Base-by-base conservation (phyloP, 2,113 vertebrate species). In the Cyanistes caeruleus region DNA sequence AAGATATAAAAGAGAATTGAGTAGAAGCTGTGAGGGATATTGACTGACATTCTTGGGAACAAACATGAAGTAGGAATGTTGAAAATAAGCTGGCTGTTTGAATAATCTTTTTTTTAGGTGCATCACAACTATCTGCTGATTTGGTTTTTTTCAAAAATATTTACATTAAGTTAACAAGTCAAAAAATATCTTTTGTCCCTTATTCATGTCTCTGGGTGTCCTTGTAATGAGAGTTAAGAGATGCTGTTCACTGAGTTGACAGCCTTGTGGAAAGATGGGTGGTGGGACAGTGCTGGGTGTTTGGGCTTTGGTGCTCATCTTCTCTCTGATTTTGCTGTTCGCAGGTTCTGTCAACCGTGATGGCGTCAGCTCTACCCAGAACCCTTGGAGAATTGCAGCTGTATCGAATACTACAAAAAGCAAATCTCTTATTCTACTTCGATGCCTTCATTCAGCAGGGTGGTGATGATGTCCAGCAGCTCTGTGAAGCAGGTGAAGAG, bases 361-460 rank as follows among this genome's bases (percentile, higher is more conserved):
- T 99, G 99, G 99, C 99, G 56, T 97, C 99, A 30, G 98, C 99
- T 96, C 98, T 99, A 83, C 99, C 99, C 79, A 98, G 99, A 96
- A 99, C 99, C 84, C 98, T 99, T 82, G 99, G 99, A 92, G 99
- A 99, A 98, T 97, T 99, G 98, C 99, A 99, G 98, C 98, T 99
- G 41, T 99, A 99, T 93, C 98, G 99, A 84, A 99, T 99, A 97
- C 97, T 99, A 75, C 99, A 99, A 92, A 98, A 99, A 84, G 99
- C 99, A 69, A 99, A 99, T 96, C 98, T 99, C 80, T 98, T 99
- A 37, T 99, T 99, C 96, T 99, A 99, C 97, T 99, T 99, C 0
- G 99, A 99, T 97, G 99, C 99, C 97, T 99, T 99, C 97, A 99
- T 99, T 96, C 99, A 99, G 87, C 99, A 99, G 98, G 99, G 99